phyloP scores from a whole-genome alignment of 2,113 vertebrate genomes.

The Chamaea fasciata region DNA sequence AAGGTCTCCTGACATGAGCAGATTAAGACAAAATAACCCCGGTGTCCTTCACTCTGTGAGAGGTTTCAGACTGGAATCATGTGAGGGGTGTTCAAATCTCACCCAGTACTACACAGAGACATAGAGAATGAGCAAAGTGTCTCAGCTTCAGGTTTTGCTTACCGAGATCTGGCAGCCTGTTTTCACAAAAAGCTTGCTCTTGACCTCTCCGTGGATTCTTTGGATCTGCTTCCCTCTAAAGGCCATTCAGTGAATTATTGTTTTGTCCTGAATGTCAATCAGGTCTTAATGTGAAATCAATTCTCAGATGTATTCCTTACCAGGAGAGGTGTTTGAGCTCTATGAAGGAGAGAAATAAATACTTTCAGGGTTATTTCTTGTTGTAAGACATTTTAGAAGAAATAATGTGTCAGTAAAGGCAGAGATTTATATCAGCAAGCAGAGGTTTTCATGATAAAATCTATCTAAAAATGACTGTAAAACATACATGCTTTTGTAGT shows the following conservation, averaged over 20 bases:
- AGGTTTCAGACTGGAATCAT: neutral
- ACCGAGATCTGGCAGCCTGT: neutral
- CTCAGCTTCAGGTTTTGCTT: neutral
- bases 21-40: neutral
- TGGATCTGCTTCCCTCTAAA: slow-evolving; percentile 66
- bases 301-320: neutral
- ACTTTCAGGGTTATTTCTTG: neutral
- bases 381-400: neutral
- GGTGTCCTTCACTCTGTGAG: neutral
- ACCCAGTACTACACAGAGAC: neutral
- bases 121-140: neutral
- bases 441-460: neutral
- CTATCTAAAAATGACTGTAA: neutral
- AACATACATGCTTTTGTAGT: neutral
- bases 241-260: slow-evolving; percentile 20
- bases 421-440: neutral
- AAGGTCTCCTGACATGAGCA: neutral
- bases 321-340: neutral
- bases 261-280: neutral
- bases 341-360: neutral
- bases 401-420: neutral
- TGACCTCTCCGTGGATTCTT: neutral
- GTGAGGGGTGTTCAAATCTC: neutral
- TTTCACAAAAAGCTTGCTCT: neutral
- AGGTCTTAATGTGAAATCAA: neutral